Evolutionary conservation across 2,113 vertebrate genomes (phyloP).

Genomic region (Aythya baeri): DNA sequence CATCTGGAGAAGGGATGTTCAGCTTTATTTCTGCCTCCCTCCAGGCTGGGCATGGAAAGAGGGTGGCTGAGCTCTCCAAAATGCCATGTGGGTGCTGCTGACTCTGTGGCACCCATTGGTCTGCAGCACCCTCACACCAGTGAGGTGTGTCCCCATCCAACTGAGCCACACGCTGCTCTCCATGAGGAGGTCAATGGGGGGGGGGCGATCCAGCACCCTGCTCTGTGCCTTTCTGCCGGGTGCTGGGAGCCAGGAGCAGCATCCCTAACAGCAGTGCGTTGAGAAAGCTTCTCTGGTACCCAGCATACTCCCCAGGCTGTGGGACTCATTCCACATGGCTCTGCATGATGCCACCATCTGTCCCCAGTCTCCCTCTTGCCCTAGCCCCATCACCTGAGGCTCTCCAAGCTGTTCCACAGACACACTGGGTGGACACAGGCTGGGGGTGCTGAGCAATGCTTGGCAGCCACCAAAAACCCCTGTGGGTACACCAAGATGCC

Average conservation of each 20-base stretch:
- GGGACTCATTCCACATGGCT: neutral
- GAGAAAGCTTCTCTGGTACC: neutral
- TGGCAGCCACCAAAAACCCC: neutral
- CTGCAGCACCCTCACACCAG: neutral
- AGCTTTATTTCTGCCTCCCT: neutral
- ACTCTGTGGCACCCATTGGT: neutral
- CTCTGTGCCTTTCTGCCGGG: accelerated
- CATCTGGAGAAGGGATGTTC: neutral
- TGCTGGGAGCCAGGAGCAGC: neutral
- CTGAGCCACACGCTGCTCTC: neutral
- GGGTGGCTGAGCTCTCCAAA: neutral
- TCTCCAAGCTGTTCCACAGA: accelerated
- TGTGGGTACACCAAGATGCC: neutral
- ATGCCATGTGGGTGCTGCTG: accelerated
- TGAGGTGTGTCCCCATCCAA: neutral
- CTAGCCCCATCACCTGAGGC: neutral
- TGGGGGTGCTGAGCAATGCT: neutral
- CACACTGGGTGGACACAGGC: neutral
- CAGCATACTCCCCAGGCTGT: neutral
- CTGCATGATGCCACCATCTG: accelerated
- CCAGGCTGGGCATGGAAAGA: accelerated
- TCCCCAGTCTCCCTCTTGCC: neutral
- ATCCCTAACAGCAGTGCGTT: neutral
- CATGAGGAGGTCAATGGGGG: neutral
- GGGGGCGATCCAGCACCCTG: neutral